phyloP scores from a whole-genome alignment of 2,113 vertebrate genomes.

The Echinops telfairi region DNA sequence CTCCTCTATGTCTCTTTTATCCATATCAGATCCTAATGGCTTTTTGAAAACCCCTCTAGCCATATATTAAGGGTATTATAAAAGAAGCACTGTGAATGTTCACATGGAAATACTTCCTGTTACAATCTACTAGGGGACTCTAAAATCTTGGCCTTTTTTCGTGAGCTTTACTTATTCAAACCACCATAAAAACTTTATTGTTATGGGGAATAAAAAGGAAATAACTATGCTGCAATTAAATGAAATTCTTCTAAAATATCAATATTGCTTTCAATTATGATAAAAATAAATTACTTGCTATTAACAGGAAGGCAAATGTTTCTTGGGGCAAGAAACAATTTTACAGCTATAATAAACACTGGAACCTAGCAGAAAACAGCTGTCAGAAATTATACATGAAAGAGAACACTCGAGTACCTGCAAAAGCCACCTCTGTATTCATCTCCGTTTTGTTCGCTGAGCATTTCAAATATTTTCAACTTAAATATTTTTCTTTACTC shows the following conservation, averaged over 20 bases:
- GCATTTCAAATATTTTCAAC: constrained; percentile 68
- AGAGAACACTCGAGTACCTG: constrained; percentile 51
- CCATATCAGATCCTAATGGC: neutral
- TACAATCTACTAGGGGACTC: constrained; percentile 13
- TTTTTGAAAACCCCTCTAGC: constrained; percentile 18
- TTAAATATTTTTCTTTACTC: constrained; percentile 47
- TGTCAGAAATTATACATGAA: constrained; percentile 62
- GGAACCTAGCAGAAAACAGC: constrained; percentile 64
- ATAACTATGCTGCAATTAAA: constrained; percentile 52
- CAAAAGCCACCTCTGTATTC: constrained; percentile 27
- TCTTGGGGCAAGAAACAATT: constrained; percentile 55
- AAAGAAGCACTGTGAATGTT: constrained; percentile 27
- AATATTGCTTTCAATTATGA: constrained; percentile 70
- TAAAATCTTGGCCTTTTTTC: constrained; percentile 44
- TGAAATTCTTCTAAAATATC: constrained; percentile 63
- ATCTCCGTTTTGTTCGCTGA: constrained; percentile 34
- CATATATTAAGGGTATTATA: constrained; percentile 38
- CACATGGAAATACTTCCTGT: constrained; percentile 22
- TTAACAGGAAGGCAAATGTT: constrained; percentile 41
- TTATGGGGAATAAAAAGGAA: constrained; percentile 62
- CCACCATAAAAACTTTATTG: neutral
- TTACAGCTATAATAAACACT: constrained; percentile 46
- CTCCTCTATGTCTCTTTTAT: neutral
- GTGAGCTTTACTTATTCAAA: constrained; percentile 56
- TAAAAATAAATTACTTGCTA: constrained; percentile 69